Evolutionary conservation across 2,888 invertebrate species (phyloP), one percentile per base, ranked within the genome.

Genomic region (Noctua janthe): DNA sequence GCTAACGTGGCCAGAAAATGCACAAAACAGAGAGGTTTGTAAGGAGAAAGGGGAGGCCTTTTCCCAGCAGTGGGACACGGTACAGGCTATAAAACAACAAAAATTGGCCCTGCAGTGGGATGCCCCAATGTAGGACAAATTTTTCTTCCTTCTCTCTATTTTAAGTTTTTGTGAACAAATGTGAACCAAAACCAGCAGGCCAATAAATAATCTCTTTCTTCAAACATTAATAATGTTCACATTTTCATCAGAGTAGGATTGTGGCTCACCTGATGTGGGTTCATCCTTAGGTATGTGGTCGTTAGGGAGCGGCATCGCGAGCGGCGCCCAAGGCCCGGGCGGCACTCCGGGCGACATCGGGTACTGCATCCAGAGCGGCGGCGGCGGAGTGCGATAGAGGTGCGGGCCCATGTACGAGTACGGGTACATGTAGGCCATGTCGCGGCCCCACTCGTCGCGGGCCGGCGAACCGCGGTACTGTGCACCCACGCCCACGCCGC

Each of bases 251-350:
- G 4, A 62, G n/a, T 35, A 66, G n/a, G 23, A 51, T 29, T 17
- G n/a, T 49, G 15, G 71, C 84, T 91, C 86, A 97, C 97, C 97
- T 95, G 97, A 97, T 91, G 97, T 96, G 92, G 97, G 97, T 93
- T 97, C 97, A 89, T 97, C 97, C 94, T 97, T 96, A 89, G 97
- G 97, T 92, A 97, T 96, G 91, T 95, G 96, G 90, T 97, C 97
- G 83, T 96, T 95, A 92, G 96, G 94, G 83, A 96, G 94, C 84
- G 96, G 96, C 87, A 96, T 96, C 85, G 96, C 94, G 87, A 97
- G 96, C 88, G 97, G 96, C 88, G 97, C 95, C 97, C 97, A 97
- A 84, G 97, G 97, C 82, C 97, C 97, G 71, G 97, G 97, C 88
- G 97, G 90, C 72, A 84, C 89, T 70, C 89, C 97, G 64, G 97